These are phyloP conservation scores for Conistra vaccinii DNA, from an alignment of 2,888 invertebrate genomes.

Conservation along the genomic window DNA sequence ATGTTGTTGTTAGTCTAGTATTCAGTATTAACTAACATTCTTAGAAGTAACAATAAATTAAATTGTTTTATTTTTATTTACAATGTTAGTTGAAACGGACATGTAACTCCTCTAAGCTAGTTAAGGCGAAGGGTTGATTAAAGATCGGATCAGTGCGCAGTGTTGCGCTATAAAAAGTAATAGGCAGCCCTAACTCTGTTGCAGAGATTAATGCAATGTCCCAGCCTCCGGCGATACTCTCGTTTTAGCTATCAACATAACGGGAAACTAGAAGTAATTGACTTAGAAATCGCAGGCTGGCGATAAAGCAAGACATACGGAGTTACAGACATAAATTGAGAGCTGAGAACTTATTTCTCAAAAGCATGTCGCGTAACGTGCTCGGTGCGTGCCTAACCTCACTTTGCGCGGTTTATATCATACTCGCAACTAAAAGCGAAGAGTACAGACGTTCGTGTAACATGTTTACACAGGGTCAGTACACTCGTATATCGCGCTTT, in stretches of 20 bases:
- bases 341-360: constrained; percentile 43
- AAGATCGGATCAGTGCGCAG: constrained; percentile 34
- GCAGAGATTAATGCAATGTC: constrained; percentile 52
- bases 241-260: constrained; percentile 56
- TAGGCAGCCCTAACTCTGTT: constrained; percentile 33
- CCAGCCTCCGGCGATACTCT: constrained; percentile 44
- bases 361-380: constrained; percentile 47
- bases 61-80: neutral
- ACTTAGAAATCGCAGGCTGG: constrained; percentile 34
- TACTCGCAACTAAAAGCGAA: constrained; percentile 57
- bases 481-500: constrained; percentile 68
- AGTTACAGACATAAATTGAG: constrained; percentile 33
- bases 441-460: constrained; percentile 66
- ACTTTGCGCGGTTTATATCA: constrained; percentile 64
- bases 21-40: constrained; percentile 25
- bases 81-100: constrained; percentile 1
- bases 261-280: constrained; percentile 60
- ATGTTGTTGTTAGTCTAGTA: constrained; percentile 39
- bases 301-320: constrained; percentile 53
- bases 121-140: constrained; percentile 39
- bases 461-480: constrained; percentile 72
- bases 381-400: constrained; percentile 63
- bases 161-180: constrained; percentile 51
- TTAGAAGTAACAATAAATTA: constrained; percentile 15
- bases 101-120: constrained; percentile 3